Evolutionary conservation across 2,113 vertebrate species (phyloP), one percentile per base, ranked within the genome.

Genomic region (Pluvianellus socialis): DNA sequence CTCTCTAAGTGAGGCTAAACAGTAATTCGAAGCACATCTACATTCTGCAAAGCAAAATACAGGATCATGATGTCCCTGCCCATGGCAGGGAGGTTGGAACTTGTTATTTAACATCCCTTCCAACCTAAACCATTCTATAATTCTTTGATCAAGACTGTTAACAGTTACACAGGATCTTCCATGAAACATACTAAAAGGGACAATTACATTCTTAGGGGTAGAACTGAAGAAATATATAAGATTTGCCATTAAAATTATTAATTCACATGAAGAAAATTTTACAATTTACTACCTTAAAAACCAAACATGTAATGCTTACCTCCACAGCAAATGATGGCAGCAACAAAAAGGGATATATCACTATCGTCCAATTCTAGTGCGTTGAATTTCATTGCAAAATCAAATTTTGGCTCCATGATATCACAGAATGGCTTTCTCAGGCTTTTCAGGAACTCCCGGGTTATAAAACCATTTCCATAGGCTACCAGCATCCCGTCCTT

Each of bases 391-490:
- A 99, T 99, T 35, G 99, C 99, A 59, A 99, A 99, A 92, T 99
- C 99, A 88, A 99, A 99, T 98, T 99, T 99, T 2, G 99, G 99
- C 94, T 99, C 99, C 99, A 99, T 99, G 98, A 99, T 99, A 38
- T 99, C 99, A 44, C 99, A 99, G 91, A 99, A 99, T 0, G 99
- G 99, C 55, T 99, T 98, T 30, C 99, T 98, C 47, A 99, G 98
- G 96, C 99, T 99, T 92, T 99, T 99, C n/a, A 99, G 98, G 97
- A 99, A 99, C 83, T 99, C 99, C 4, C 99, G 98, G 4, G 99
- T 99, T 92, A 99, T 99, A 81, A 99, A 99, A 30, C 99, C 99
- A 0, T 98, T 99, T 61, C 99, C 99, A 5, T 99, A 99, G 5
- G 99, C 99, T 4, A 99, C 99, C 61, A 99, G 98, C 96, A 99